Evolutionary conservation across 2,113 vertebrate genomes (phyloP).

Genomic region (Pseudonaja textilis): DNA sequence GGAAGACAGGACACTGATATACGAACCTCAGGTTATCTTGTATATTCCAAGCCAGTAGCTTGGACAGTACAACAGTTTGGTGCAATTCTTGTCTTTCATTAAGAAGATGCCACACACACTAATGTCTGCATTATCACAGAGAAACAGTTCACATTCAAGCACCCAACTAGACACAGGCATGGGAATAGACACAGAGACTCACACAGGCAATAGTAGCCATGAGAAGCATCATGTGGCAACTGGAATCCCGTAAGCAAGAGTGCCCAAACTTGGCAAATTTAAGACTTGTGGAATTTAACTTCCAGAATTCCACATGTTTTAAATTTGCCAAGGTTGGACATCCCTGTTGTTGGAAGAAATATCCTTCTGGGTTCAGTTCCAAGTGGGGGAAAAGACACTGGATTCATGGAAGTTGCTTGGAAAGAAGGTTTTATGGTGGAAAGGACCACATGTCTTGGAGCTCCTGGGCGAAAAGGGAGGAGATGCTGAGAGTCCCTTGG

Average conservation of each 20-base stretch:
- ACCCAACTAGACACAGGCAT: neutral
- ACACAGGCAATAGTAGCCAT: neutral
- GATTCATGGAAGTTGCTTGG: no score
- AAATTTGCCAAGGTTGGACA: no score
- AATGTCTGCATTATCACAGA: neutral
- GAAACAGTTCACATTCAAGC: neutral
- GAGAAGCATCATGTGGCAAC: neutral
- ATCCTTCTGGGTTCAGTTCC: no score
- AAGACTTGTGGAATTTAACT: neutral
- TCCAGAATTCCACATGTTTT: neutral
- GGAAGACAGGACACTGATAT: neutral
- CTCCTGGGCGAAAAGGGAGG: no score
- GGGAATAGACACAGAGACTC: neutral
- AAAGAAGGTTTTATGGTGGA: no score
- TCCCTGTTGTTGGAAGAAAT: no score
- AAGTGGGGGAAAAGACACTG: no score
- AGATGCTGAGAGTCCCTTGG: no score
- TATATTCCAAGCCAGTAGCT: neutral
- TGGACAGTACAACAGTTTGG: neutral
- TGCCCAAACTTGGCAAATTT: neutral
- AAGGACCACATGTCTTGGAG: no score
- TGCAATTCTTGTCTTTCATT: neutral
- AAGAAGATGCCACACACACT: neutral
- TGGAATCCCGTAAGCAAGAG: neutral
- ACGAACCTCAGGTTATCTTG: neutral